These are phyloP conservation scores for Lophochroa leadbeateri DNA, from an alignment of 2,113 vertebrate genomes.

Conservation along the genomic window DNA sequence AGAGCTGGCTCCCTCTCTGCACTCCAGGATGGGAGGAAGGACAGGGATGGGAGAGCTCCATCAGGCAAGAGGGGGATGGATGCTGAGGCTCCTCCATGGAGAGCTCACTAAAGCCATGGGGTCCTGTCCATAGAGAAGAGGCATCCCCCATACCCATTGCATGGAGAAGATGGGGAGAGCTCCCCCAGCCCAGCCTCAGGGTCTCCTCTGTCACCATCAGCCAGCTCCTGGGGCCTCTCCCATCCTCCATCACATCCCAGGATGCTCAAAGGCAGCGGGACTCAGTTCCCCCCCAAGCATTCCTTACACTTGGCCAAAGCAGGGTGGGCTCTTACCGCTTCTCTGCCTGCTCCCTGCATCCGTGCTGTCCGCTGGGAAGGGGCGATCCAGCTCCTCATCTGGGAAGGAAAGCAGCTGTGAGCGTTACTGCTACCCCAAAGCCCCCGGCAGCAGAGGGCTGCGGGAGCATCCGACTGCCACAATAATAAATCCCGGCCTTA, in stretches of 20 bases:
- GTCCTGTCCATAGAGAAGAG: not conserved
- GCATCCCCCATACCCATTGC: not conserved
- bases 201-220: fast-evolving
- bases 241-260: not conserved
- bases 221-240: not conserved
- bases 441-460: not conserved
- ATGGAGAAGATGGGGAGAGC: not conserved
- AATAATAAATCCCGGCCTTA: not conserved
- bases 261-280: fast-evolving
- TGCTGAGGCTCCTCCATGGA: fast-evolving
- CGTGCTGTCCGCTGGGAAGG: not conserved
- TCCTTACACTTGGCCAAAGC: not conserved
- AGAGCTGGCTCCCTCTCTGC: fast-evolving
- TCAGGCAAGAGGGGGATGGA: not conserved
- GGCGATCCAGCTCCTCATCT: conserved; percentile 68
- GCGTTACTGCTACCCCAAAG: fast-evolving
- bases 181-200: not conserved
- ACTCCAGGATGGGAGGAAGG: not conserved
- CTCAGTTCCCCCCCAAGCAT: too few species aligned
- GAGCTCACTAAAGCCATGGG: not conserved
- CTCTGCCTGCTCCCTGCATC: not conserved
- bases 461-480: not conserved
- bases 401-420: not conserved
- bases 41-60: not conserved
- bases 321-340: not conserved